Percentiles rank a stretch among this genome's conserved stretches.
These are phyloP conservation scores for Chiroxiphia lanceolata DNA, from an alignment of 2,797 vertebrate species.

Conservation along the genomic window DNA sequence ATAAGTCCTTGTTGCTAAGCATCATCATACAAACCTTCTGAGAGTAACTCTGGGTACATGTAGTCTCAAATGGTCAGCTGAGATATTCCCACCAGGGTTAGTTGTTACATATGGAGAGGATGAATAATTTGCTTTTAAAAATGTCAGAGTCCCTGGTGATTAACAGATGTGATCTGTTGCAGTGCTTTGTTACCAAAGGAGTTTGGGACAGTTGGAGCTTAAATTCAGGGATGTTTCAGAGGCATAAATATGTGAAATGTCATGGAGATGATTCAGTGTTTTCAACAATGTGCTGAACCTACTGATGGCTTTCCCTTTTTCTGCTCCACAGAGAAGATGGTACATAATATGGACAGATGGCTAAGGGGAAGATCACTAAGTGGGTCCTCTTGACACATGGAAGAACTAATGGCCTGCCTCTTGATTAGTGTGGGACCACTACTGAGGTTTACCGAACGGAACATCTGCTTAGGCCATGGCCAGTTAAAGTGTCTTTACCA, in stretches of 20 bases:
- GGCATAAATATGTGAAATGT: neutral
- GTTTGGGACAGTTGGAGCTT: neutral
- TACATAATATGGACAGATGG: neutral
- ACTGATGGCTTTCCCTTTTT: neutral
- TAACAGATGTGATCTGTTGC: constrained; percentile 8
- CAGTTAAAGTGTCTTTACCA: neutral
- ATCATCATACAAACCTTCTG: neutral
- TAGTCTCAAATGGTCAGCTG: neutral
- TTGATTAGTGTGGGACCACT: neutral
- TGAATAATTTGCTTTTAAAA: neutral
- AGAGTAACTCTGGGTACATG: neutral
- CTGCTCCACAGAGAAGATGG: neutral
- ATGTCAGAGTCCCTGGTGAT: neutral
- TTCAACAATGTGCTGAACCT: neutral
- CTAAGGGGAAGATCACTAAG: neutral
- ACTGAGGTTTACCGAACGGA: neutral
- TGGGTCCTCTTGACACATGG: neutral
- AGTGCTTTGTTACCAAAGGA: neutral
- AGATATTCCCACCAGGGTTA: neutral
- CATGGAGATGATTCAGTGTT: neutral
- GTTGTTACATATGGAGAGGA: neutral
- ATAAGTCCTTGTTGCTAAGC: neutral
- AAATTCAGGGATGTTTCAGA: neutral
- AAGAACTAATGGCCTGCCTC: neutral
- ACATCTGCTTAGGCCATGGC: neutral